These are phyloP conservation scores for Trachythela sp. DNA, from an alignment of 64 coral and sea anemone species.

Conservation along the genomic window DNA sequence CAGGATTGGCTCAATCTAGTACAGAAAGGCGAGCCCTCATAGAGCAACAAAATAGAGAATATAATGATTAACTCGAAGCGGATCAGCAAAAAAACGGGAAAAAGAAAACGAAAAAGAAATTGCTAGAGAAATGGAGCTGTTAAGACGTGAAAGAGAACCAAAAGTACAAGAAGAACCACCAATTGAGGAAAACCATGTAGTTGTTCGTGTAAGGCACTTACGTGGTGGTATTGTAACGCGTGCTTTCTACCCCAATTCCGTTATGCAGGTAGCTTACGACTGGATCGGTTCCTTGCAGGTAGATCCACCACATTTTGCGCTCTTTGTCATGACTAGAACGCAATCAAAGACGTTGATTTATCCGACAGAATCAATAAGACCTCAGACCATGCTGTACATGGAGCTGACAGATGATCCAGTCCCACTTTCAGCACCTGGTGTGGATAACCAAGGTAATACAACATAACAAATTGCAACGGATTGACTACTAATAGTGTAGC, in stretches of 20 bases:
- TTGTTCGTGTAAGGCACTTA: conserved; percentile 2
- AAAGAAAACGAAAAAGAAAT: not conserved
- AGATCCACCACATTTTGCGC: not conserved
- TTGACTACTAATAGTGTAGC: too few species aligned
- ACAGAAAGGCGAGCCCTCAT: not conserved
- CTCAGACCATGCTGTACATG: not conserved
- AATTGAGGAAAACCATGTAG: not conserved
- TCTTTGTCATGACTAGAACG: not conserved
- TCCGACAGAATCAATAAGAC: not conserved
- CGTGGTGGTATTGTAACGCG: not conserved
- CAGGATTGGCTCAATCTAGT: not conserved
- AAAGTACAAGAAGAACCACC: not conserved
- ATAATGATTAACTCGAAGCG: not conserved
- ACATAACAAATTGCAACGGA: not conserved
- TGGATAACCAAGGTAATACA: not conserved
- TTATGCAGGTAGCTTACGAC: not conserved
- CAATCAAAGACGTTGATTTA: conserved; percentile 10
- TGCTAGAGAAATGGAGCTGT: not conserved
- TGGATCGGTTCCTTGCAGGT: not conserved
- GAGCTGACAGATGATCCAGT: not conserved
- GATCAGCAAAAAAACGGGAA: not conserved
- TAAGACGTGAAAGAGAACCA: not conserved
- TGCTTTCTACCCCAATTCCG: not conserved
- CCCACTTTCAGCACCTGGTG: not conserved
- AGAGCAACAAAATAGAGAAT: not conserved